phyloP scores from a whole-genome alignment of 1,140 invertebrate genomes.

The Monochamus saltuarius region DNA sequence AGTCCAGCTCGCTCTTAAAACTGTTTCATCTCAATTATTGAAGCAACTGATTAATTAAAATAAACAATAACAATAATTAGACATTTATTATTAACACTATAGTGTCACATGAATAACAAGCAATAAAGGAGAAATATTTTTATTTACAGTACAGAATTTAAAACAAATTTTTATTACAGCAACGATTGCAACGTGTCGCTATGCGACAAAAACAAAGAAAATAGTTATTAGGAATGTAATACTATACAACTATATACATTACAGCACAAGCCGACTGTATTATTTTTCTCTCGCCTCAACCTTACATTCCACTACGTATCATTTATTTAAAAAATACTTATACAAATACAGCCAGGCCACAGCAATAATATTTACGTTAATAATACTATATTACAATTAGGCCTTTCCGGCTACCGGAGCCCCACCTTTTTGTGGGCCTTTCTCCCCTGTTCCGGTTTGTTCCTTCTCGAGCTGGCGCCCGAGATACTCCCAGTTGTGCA shows the following conservation, averaged over 20 bases:
- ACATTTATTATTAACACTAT: not conserved
- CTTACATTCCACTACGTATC: no score
- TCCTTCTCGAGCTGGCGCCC: constrained; percentile 94
- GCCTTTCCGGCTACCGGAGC: constrained; percentile 65
- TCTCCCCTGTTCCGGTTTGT: constrained; percentile 56
- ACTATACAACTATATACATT: constrained; percentile 26
- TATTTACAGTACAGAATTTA: not conserved
- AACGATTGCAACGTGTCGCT: no score
- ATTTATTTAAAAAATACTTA: no score
- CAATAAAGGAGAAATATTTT: not conserved
- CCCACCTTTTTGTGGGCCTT: constrained; percentile 55
- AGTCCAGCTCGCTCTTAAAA: no score
- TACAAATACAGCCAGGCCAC: no score
- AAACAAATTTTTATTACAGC: not conserved
- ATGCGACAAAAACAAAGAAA: no score
- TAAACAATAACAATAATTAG: constrained; percentile 51
- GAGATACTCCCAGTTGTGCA: constrained; percentile 99
- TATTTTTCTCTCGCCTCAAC: no score
- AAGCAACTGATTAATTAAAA: no score
- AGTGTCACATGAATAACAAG: constrained; percentile 11
- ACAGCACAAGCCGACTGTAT: no score
- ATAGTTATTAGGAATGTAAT: constrained; percentile 19
- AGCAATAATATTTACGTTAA: no score
- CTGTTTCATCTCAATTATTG: not conserved
- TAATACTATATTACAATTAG: constrained; percentile 46